Base-by-base conservation (phyloP, 2,797 vertebrate species). In the Falco berigora region DNA sequence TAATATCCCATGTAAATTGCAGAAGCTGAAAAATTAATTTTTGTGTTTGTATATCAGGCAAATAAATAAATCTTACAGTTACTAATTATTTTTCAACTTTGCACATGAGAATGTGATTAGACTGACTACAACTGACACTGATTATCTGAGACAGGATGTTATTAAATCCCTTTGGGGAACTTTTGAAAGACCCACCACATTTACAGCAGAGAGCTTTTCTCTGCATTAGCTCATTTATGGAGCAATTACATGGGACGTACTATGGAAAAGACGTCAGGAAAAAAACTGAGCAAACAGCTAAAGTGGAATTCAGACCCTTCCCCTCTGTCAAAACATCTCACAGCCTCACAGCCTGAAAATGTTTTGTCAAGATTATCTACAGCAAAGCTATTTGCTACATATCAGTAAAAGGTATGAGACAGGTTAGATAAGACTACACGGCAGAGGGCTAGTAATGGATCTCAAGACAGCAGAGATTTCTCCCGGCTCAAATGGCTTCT, bases 41-140 rank as follows among this genome's bases (percentile, higher is more conserved):
- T 82, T 86, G 8, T 83, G 52, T 34, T 94, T 95, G 74, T 66
- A 61, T 89, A 86, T 88, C 64, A 83, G 79, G 82, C 68, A 93
- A 96, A 95, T 86, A 97, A 92, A 95, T 63, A 96, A 89, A 87
- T 95, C 75, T 91, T 91, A 86, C 56, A 44, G 56, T 92, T 80
- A 67, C 68, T 97, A 94, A 97, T 97, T 95, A 94, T 97, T 94
- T 96, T 80, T 94, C 32, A 16, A 71, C 52, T 40, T 96, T 97
- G 79, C 67, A 89, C 74, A 93, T 78, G 68, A 93, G 69, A 97
- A 96, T 82, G 71, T 84, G 73, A 95, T 95, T 96, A 95, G 62
- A 64, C 38, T 90, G 90, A 83, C 55, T 94, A 74, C 75, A 73
- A 49, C 83, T 76, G 87, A 95, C 87, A 90, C 64, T 96, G 96